A percentile compares a stretch with the other conserved stretches of the same genome.
Conservation (phyloP, 2,888 invertebrate genomes). For the Synergus itoensis region DNA sequence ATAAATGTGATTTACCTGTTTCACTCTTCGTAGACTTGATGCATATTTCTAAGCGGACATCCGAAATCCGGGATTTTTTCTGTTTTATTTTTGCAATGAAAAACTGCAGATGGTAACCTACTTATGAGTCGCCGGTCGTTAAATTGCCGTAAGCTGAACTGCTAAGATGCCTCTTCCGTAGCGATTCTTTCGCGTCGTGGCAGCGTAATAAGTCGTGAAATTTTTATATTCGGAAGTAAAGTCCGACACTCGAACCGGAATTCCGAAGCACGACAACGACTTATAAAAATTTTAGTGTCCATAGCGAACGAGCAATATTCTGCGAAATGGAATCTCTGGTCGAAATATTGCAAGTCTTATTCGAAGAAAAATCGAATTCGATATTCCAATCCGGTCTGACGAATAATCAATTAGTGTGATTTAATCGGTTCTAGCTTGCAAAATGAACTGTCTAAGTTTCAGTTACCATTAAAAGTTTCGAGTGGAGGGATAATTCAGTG, state of each 20-base stretch:
- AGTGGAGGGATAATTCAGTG: not conserved
- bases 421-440: slow-evolving; percentile 1
- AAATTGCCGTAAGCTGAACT: not conserved
- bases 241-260: slow-evolving; percentile 18
- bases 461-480: slow-evolving; percentile 27
- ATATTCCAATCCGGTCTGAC: slow-evolving; percentile 13
- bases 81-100: not conserved
- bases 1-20: slow-evolving; percentile 27
- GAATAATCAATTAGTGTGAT: slow-evolving; percentile 22
- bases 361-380: not conserved
- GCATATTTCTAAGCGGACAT: not conserved
- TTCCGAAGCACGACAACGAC: slow-evolving; percentile 25
- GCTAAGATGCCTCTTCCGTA: not conserved
- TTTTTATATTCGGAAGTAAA: slow-evolving; percentile 37
- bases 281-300: slow-evolving; percentile 26
- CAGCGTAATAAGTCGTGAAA: slow-evolving; percentile 40
- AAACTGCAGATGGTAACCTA: slow-evolving; percentile 22
- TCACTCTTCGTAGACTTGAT: not conserved
- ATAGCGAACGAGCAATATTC: not conserved
- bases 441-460: not conserved
- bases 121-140: slow-evolving; percentile 8
- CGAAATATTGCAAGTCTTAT: not conserved
- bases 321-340: slow-evolving; percentile 6
- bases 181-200: not conserved
- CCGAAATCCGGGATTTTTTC: not conserved